These are phyloP conservation scores for Scaptomyza flava DNA, from an alignment of 2,888 invertebrate genomes.

Conservation along the genomic window DNA sequence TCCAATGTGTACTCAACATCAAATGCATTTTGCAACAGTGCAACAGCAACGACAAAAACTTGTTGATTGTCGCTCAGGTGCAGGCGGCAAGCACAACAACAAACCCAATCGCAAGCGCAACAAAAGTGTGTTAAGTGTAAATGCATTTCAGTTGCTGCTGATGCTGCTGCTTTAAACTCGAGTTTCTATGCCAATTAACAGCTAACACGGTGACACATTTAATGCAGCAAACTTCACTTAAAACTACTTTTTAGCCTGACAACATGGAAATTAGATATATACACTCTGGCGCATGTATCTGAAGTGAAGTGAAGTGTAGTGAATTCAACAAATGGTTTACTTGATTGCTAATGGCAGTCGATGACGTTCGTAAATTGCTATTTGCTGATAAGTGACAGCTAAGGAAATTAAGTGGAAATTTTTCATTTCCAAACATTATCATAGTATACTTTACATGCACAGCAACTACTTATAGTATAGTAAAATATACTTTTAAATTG, in stretches of 20 bases:
- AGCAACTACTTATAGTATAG: neutral
- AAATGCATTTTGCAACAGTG: constrained; percentile 60
- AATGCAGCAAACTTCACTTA: constrained; percentile 10
- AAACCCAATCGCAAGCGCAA: constrained; percentile 8
- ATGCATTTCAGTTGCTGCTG: constrained; percentile 49
- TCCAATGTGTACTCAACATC: constrained; percentile 43
- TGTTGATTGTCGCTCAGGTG: constrained; percentile 1
- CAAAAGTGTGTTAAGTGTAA: constrained; percentile 62
- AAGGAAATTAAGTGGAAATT: constrained; percentile 46
- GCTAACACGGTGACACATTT: constrained; percentile 17
- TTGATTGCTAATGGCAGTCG: constrained; percentile 30
- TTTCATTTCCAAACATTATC: constrained; percentile 16
- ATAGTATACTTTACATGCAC: constrained; percentile 3
- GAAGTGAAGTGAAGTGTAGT: constrained; percentile 14
- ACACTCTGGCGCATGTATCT: neutral
- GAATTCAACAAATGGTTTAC: constrained; percentile 23
- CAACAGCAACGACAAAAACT: constrained; percentile 23
- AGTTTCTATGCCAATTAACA: constrained; percentile 36
- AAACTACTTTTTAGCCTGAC: constrained; percentile 31
- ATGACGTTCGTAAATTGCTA: constrained; percentile 23
- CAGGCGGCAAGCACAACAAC: neutral
- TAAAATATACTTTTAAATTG: constrained; percentile 8
- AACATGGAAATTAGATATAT: constrained; percentile 44
- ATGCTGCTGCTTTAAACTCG: constrained; percentile 39
- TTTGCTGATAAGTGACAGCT: constrained; percentile 36